Base-by-base conservation (phyloP, 2,113 vertebrate genomes). In the Chamaea fasciata region DNA sequence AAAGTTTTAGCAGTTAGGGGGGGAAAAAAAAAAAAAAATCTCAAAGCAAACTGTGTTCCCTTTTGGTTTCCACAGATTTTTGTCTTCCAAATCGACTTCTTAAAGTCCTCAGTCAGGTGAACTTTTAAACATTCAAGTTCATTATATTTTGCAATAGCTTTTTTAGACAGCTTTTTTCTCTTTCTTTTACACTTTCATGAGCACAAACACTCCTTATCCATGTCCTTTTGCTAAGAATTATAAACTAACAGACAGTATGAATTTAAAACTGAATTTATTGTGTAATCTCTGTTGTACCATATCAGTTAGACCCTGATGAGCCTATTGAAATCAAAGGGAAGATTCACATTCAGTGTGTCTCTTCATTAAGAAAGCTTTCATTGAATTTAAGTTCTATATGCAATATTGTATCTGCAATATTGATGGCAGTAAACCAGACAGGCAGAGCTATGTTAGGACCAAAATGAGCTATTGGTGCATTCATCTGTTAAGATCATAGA, bases 401-500 rank as follows among this genome's bases (percentile, higher is more conserved):
- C 65, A 89, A 56, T 87, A 86, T 35, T 81, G 35, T 89, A 70
- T 71, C 64, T 0, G 1, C 63, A 81, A 26, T 78, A 86, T 68
- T 75, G 80, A 90, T 78, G 39, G 39, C 76, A 78, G 55, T 75
- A 90, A 92, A 90, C 52, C 76, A 91, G 59, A 87, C 35, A 78
- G 76, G 35, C 60, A 78, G n/a, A 94, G 52, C 22, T 68, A 76
- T 89, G 73, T 68, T 83, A 87, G 44, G 73, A 77, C 44, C 56
- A 75, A 89, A 95, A 83, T 68, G 60, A 93, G 35, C 73, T 87
- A 75, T 84, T 41, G 60, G 52, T 96, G 80, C 80, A 88, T 86
- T 90, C 92, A 90, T 77, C 75, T 94, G 86, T 92, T 95, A 90
- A 94, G 73, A 93, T 75, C 89, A 86, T 19, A 70, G 41, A 89